Evolutionary conservation across 2,888 invertebrate species (phyloP).

Genomic region (Thera britannica): DNA sequence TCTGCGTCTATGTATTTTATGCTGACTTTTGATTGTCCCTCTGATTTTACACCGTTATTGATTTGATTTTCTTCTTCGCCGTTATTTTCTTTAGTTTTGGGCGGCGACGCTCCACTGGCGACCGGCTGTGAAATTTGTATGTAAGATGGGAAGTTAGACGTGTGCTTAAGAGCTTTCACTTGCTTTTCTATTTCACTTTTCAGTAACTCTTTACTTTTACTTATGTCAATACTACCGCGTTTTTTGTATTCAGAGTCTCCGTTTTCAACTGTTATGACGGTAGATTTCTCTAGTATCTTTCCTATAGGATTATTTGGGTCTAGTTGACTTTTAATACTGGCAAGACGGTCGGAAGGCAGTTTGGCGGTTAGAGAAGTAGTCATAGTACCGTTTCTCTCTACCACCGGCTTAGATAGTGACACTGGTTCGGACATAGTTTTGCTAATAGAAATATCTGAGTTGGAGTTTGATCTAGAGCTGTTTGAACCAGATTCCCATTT

Average conservation of each 20-base stretch:
- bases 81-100: constrained; percentile 58
- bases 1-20: constrained; percentile 75
- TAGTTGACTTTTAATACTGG: constrained; percentile 78
- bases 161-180: constrained; percentile 78
- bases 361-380: constrained; percentile 69
- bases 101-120: constrained; percentile 71
- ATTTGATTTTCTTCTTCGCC: constrained; percentile 47
- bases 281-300: constrained; percentile 81
- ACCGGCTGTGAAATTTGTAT: constrained; percentile 83
- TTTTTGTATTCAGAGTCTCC: constrained; percentile 62
- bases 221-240: constrained; percentile 47
- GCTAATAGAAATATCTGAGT: constrained; percentile 74
- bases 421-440: constrained; percentile 78
- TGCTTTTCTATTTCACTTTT: constrained; percentile 77
- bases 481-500: constrained; percentile 69
- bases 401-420: constrained; percentile 64
- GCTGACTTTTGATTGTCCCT: constrained; percentile 58
- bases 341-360: constrained; percentile 71
- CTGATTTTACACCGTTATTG: constrained; percentile 54
- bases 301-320: constrained; percentile 82
- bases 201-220: constrained; percentile 59
- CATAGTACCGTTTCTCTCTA: constrained; percentile 66
- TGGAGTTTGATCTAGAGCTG: constrained; percentile 71
- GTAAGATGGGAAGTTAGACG: constrained; percentile 86
- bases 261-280: constrained; percentile 78